phyloP scores from a whole-genome alignment of 2,888 invertebrate species.

The Drosophila subsilvestris region DNA sequence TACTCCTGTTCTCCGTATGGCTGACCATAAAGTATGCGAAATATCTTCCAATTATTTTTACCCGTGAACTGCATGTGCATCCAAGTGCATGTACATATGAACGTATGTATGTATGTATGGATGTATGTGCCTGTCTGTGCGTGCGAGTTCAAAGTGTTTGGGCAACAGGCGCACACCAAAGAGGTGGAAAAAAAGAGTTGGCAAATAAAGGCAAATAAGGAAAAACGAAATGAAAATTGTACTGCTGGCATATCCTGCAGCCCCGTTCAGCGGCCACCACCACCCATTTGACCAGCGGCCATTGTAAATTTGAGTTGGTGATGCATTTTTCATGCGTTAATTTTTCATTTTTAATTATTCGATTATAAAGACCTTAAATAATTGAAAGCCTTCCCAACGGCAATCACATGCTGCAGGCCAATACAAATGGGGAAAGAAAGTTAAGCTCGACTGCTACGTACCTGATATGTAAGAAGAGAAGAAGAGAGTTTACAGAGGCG shows the following conservation, averaged over 20 bases:
- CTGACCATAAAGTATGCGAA: slow-evolving; percentile 63
- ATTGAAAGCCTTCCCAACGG: slow-evolving; percentile 61
- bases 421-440: slow-evolving; percentile 20
- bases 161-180: slow-evolving; percentile 6
- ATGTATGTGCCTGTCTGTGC: slow-evolving; percentile 29
- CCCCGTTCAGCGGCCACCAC: background rate
- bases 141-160: slow-evolving; percentile 68
- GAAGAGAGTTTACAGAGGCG: no score
- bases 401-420: slow-evolving; percentile 41
- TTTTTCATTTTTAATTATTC: slow-evolving; percentile 79
- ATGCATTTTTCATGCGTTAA: slow-evolving; percentile 79
- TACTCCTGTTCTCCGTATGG: slow-evolving; percentile 9
- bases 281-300: slow-evolving; percentile 39
- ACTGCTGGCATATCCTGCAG: slow-evolving; percentile 21
- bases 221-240: slow-evolving; percentile 35
- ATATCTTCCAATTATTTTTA: slow-evolving; percentile 78
- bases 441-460: background rate
- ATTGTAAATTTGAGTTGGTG: slow-evolving; percentile 69
- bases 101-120: slow-evolving; percentile 13
- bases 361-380: slow-evolving; percentile 78
- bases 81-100: background rate
- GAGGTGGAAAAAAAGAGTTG: slow-evolving; percentile 1
- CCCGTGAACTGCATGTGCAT: slow-evolving; percentile 33
- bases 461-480: background rate
- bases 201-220: slow-evolving; percentile 27